A percentile compares a stretch with the other conserved stretches of the same genome.
These are phyloP conservation scores for Nothoprocta pentlandii DNA, from an alignment of 2,113 vertebrate genomes.

Conservation along the genomic window DNA sequence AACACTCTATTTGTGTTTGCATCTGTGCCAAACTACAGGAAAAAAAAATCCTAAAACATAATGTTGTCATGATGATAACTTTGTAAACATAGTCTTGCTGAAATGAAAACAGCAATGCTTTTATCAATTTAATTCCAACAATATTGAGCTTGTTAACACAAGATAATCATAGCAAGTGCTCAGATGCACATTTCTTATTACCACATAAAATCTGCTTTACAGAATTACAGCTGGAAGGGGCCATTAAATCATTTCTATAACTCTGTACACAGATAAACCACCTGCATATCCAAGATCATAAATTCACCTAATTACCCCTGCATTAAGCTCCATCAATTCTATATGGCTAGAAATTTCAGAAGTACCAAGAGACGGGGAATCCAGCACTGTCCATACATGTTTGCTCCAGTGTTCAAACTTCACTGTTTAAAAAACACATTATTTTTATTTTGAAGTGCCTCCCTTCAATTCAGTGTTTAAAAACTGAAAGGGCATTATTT, in stretches of 20 bases:
- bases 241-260: conserved; percentile 38
- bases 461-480: neutral
- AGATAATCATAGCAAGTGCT: neutral
- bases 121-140: neutral
- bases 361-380: neutral
- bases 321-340: neutral
- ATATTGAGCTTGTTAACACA: neutral
- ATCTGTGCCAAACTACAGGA: conserved; percentile 7
- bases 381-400: neutral
- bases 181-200: neutral
- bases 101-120: neutral
- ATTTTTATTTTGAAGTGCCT: neutral
- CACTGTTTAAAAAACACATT: neutral
- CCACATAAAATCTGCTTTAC: neutral
- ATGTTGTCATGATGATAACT: neutral
- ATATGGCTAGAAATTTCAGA: neutral
- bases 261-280: neutral
- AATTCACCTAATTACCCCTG: conserved; percentile 27
- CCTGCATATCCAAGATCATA: conserved; percentile 14
- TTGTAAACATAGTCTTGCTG: neutral
- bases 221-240: conserved; percentile 27
- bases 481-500: neutral
- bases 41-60: neutral
- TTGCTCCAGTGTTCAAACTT: neutral
- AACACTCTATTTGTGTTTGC: neutral